phyloP scores from a whole-genome alignment of 2,113 vertebrate species.

The Meles meles region DNA sequence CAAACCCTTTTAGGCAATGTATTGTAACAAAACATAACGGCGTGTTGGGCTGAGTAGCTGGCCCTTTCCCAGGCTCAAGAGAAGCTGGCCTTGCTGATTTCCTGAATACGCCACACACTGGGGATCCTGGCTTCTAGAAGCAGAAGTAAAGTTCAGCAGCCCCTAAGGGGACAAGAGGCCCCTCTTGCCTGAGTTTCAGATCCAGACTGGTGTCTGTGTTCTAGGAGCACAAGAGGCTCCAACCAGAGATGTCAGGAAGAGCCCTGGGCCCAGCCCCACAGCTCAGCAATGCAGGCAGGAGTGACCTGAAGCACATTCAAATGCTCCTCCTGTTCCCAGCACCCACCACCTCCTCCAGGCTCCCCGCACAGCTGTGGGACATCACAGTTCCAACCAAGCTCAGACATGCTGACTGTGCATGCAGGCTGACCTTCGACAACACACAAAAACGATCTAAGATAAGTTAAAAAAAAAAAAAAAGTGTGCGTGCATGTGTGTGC shows the following conservation, averaged over 20 bases:
- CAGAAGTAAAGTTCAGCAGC: neutral
- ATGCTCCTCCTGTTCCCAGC: neutral
- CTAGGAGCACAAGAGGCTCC: neutral
- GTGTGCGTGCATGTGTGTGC: neutral
- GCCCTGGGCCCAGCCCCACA: neutral
- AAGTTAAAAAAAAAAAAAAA: neutral
- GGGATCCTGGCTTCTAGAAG: neutral
- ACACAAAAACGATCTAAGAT: neutral
- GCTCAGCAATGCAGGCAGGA: neutral
- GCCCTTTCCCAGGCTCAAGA: neutral
- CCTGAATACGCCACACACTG: neutral
- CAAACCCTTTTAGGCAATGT: conserved; percentile 54
- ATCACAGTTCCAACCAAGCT: accelerated
- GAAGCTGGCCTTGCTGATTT: neutral
- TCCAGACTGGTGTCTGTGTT: neutral
- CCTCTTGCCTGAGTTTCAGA: neutral
- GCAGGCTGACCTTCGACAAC: neutral
- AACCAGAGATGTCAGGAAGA: neutral
- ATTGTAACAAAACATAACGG: conserved; percentile 56
- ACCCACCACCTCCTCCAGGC: neutral
- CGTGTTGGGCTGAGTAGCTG: conserved; percentile 40
- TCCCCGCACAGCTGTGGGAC: no score
- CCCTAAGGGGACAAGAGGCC: neutral
- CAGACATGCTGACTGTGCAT: neutral
- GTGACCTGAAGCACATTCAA: neutral